Evolutionary conservation across 2,113 vertebrate species (phyloP).

Genomic region (Zosterops japonicus): DNA sequence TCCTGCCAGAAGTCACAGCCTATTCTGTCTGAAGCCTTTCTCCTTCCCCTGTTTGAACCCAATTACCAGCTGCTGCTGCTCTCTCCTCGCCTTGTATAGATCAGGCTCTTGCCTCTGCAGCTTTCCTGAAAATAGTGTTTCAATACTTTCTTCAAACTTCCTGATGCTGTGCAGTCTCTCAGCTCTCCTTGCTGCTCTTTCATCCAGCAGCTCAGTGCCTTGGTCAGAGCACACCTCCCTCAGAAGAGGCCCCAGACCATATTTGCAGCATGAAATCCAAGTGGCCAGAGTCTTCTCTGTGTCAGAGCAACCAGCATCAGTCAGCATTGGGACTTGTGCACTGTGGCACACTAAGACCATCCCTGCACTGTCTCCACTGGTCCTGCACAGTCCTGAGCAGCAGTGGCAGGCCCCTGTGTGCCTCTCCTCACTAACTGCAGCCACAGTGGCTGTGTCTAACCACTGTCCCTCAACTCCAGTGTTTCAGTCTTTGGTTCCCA

Average conservation of each 20-base stretch:
- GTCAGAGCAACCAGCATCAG: not conserved
- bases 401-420: not conserved
- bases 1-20: not conserved
- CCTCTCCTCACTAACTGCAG: not conserved
- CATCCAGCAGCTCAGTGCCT: not conserved
- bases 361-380: not conserved
- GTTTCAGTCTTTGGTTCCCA: not conserved
- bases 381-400: not conserved
- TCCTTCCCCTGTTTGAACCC: not conserved
- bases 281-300: not conserved
- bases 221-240: not conserved
- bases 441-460: not conserved
- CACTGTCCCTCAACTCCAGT: not conserved
- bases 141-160: not conserved
- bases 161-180: not conserved
- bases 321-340: not conserved
- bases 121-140: not conserved
- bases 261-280: not conserved
- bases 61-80: not conserved
- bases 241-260: not conserved
- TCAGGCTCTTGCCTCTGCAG: not conserved
- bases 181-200: not conserved
- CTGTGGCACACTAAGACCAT: fast-evolving
- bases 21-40: not conserved
- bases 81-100: not conserved